Conservation (phyloP, 2,797 vertebrate genomes). For the Antennarius maculatus region DNA sequence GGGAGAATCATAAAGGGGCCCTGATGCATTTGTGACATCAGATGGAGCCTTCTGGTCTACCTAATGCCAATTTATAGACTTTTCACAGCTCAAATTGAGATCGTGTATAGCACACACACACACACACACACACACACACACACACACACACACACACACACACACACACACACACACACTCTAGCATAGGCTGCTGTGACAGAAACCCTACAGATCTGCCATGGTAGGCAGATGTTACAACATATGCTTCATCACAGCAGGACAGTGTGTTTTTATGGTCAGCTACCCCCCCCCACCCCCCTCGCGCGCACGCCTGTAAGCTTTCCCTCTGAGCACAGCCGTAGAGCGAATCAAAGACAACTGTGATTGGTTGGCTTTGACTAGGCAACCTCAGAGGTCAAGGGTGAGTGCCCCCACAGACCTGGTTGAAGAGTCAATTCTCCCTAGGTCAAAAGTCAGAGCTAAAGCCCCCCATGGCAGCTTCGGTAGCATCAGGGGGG, state of each 20-base stretch:
- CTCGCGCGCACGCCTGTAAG: conserved; percentile 16
- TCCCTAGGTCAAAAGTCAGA: conserved; percentile 71
- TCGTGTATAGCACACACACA: conserved; percentile 10
- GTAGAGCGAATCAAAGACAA: conserved; percentile 64
- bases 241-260: conserved; percentile 75
- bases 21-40: conserved; percentile 14
- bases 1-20: conserved; percentile 11
- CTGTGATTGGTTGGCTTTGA: conserved; percentile 73
- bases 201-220: conserved; percentile 61
- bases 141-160: conserved; percentile 5
- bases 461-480: conserved; percentile 52
- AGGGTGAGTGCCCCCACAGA: conserved; percentile 72
- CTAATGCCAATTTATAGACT: conserved; percentile 30
- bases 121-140: conserved; percentile 2
- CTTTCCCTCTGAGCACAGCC: conserved; percentile 42
- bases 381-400: conserved; percentile 62
- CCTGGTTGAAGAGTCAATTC: conserved; percentile 81
- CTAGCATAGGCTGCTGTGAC: conserved; percentile 26
- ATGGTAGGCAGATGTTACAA: conserved; percentile 59
- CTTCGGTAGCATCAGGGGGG: conserved; percentile 50
- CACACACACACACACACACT: background rate
- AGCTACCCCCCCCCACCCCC: conserved; percentile 35
- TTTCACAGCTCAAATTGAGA: conserved; percentile 25
- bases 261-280: conserved; percentile 66
- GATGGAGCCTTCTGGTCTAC: conserved; percentile 12